Conservation (phyloP, 1,140 invertebrate species). For the Schlechtendalia chinensis region DNA sequence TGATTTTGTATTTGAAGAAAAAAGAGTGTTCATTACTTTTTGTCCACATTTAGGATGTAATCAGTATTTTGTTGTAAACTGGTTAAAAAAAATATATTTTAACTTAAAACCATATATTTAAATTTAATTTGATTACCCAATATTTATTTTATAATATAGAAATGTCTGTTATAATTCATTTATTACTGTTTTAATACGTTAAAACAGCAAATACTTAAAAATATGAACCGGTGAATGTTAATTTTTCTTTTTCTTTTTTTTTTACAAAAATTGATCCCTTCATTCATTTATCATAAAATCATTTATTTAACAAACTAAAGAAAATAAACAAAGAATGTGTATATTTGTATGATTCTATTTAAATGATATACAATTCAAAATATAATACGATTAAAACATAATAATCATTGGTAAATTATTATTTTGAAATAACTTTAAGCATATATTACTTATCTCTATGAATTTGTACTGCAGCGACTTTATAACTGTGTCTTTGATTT, state of each 20-base stretch:
- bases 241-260: neutral
- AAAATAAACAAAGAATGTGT: neutral
- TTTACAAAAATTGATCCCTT: too few relatives aligned
- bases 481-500: neutral
- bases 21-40: neutral
- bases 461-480: neutral
- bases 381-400: neutral
- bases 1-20: neutral
- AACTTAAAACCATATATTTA: too few relatives aligned
- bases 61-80: neutral
- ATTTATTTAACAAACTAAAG: neutral
- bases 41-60: neutral
- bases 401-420: neutral
- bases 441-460: neutral
- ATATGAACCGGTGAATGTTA: neutral
- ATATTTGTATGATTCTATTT: too few relatives aligned
- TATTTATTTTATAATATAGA: neutral
- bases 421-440: neutral
- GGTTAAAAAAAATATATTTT: neutral
- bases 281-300: neutral
- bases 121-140: neutral
- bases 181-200: neutral
- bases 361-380: neutral
- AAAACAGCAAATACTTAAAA: neutral
- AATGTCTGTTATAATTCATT: neutral